Evolutionary conservation across 1,140 invertebrate genomes (phyloP).

Genomic region (Dryas iulia): DNA sequence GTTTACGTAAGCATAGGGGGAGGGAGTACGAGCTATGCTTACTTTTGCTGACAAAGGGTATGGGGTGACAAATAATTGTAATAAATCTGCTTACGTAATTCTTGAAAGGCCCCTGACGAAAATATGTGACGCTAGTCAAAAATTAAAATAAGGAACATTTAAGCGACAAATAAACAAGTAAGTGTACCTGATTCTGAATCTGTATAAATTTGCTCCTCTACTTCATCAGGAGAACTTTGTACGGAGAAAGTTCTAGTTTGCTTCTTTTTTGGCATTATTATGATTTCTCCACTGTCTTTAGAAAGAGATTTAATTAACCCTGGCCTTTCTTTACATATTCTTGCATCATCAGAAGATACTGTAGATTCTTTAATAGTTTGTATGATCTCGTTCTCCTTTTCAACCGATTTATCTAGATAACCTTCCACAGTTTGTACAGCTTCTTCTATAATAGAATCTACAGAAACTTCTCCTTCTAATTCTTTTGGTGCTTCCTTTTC

Average conservation of each 20-base stretch:
- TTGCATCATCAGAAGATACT: slow-evolving; percentile 49
- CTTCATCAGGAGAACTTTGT: slow-evolving; percentile 79
- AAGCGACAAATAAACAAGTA: too few relatives aligned
- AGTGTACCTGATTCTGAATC: slow-evolving; percentile 77
- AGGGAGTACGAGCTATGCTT: too few relatives aligned
- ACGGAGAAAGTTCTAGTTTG: slow-evolving; percentile 75
- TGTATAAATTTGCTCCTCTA: slow-evolving; percentile 79
- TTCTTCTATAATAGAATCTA: slow-evolving; percentile 73
- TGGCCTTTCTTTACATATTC: slow-evolving; percentile 56
- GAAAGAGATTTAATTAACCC: slow-evolving; percentile 68
- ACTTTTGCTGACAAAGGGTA: too few relatives aligned
- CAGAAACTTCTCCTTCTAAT: slow-evolving; percentile 59
- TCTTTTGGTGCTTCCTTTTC: slow-evolving; percentile 45
- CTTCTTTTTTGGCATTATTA: slow-evolving; percentile 74
- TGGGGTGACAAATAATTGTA: too few relatives aligned
- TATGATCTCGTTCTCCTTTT: slow-evolving; percentile 40
- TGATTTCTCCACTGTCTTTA: slow-evolving; percentile 69
- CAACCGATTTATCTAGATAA: slow-evolving; percentile 54
- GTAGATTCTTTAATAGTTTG: slow-evolving; percentile 44
- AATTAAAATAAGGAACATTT: too few relatives aligned
- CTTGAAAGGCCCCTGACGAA: too few relatives aligned
- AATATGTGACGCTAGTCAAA: too few relatives aligned
- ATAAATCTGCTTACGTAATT: too few relatives aligned
- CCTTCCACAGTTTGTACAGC: slow-evolving; percentile 68
- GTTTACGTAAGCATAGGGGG: too few relatives aligned